A percentile compares a stretch with the other conserved stretches of the same genome.
Conservation (phyloP, 2,113 vertebrate species). For the Lutjanus erythropterus region DNA sequence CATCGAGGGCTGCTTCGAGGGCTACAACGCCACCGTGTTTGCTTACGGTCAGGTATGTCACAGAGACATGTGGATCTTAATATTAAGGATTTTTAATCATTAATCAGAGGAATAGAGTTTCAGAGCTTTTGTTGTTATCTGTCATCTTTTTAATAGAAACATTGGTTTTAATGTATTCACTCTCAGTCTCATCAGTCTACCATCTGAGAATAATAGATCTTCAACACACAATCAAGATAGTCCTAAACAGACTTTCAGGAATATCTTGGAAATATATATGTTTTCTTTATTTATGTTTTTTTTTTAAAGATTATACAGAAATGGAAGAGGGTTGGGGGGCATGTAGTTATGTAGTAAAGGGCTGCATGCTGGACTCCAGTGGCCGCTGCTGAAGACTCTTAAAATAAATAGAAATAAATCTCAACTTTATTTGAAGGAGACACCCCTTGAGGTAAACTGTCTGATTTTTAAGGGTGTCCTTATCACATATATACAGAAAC, state of each 20-base stretch:
- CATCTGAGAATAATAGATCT: not conserved
- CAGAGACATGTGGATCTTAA: not conserved
- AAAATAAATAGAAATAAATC: too few relatives aligned
- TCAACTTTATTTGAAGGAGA: too few relatives aligned
- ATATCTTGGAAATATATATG: not conserved
- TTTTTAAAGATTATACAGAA: too few relatives aligned
- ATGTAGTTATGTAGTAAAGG: too few relatives aligned
- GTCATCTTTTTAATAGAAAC: not conserved
- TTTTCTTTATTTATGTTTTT: not conserved
- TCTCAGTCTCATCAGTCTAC: too few relatives aligned
- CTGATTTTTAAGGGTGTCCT: too few relatives aligned
- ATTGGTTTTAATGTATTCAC: not conserved
- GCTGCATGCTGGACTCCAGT: too few relatives aligned
- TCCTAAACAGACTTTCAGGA: not conserved
- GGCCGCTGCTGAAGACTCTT: too few relatives aligned
- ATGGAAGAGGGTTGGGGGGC: too few relatives aligned
- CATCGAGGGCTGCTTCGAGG: conserved; percentile 96
- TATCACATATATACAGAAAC: too few relatives aligned
- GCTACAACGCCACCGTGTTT: conserved; percentile 97
- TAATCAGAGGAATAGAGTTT: not conserved
- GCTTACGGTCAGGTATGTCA: conserved; percentile 93
- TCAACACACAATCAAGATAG: not conserved
- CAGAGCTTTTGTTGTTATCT: not conserved
- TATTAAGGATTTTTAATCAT: not conserved
- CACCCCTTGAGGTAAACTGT: too few relatives aligned